Percentiles rank a stretch among this genome's conserved stretches.
These are phyloP conservation scores for Danaus melanippus DNA, from an alignment of 1,140 invertebrate species.

Conservation along the genomic window DNA sequence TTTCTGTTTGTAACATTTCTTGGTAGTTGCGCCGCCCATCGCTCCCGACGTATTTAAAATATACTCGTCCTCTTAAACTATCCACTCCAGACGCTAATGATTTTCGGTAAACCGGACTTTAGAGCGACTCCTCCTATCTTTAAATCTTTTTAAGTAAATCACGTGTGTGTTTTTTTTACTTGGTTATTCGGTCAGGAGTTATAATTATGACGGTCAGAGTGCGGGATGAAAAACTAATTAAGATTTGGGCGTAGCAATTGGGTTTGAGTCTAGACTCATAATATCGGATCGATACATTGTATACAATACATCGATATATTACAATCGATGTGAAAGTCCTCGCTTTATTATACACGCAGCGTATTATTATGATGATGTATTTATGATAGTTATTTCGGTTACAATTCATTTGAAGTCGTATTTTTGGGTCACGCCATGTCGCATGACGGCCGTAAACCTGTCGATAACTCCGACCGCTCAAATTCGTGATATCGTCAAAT, in stretches of 20 bases:
- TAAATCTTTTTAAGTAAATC: slow-evolving; percentile 68
- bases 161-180: slow-evolving; percentile 42
- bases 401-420: slow-evolving; percentile 56
- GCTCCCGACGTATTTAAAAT: slow-evolving; percentile 68
- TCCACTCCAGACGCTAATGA: slow-evolving; percentile 65
- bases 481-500: slow-evolving; percentile 36
- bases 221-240: slow-evolving; percentile 68
- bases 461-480: slow-evolving; percentile 41
- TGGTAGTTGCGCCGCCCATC: slow-evolving; percentile 68
- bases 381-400: slow-evolving; percentile 44
- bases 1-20: slow-evolving; percentile 71
- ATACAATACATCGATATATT: too few relatives aligned
- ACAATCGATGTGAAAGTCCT: too few relatives aligned
- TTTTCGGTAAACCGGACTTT: slow-evolving; percentile 66
- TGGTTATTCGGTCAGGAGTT: slow-evolving; percentile 51
- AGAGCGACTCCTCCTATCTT: slow-evolving; percentile 59
- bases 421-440: slow-evolving; percentile 67
- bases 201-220: slow-evolving; percentile 70
- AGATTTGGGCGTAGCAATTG: slow-evolving; percentile 51
- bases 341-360: background rate
- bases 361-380: slow-evolving; percentile 60
- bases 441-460: slow-evolving; percentile 53
- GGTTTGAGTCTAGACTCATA: slow-evolving; percentile 20
- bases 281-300: too few relatives aligned
- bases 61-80: slow-evolving; percentile 62